Conservation (phyloP, 2,113 vertebrate species). For the Clarias batrachus region DNA sequence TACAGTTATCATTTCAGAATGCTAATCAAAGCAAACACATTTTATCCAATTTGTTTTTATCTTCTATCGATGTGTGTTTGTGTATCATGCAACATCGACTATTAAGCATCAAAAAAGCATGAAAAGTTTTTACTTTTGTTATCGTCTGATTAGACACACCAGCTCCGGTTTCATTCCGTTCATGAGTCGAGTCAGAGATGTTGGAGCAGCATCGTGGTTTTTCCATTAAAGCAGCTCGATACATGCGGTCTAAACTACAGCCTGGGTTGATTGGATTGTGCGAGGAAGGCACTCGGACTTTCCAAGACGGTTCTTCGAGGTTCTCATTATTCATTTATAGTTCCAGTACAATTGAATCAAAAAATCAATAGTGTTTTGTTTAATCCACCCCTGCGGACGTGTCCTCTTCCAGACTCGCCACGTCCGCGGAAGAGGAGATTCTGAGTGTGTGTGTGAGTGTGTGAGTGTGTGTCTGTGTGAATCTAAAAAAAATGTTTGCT, state of each 20-base stretch:
- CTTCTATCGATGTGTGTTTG: neutral
- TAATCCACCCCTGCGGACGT: constrained; percentile 43
- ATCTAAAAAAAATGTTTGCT: neutral
- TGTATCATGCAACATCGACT: neutral
- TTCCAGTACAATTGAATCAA: constrained; percentile 49
- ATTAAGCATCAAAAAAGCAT: neutral
- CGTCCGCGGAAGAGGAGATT: constrained; percentile 1
- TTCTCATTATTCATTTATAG: constrained; percentile 43
- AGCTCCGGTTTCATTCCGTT: neutral
- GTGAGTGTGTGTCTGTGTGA: too few relatives aligned
- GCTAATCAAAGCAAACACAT: neutral
- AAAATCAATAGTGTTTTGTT: constrained; percentile 45
- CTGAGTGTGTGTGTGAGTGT: neutral
- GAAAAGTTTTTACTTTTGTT: neutral
- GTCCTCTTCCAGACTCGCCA: constrained; percentile 16
- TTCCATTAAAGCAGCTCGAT: neutral
- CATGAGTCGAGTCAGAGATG: neutral
- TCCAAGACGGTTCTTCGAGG: constrained; percentile 22
- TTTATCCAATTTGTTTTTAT: neutral
- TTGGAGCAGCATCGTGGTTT: neutral
- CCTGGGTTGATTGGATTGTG: constrained; percentile 11
- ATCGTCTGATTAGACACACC: neutral
- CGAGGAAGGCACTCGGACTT: neutral
- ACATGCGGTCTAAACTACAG: constrained; percentile 20
- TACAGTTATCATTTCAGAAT: neutral